Evolutionary conservation across 2,113 vertebrate species (phyloP), one percentile per base, ranked within the genome.

Genomic region (Erythrolamprus reginae): DNA sequence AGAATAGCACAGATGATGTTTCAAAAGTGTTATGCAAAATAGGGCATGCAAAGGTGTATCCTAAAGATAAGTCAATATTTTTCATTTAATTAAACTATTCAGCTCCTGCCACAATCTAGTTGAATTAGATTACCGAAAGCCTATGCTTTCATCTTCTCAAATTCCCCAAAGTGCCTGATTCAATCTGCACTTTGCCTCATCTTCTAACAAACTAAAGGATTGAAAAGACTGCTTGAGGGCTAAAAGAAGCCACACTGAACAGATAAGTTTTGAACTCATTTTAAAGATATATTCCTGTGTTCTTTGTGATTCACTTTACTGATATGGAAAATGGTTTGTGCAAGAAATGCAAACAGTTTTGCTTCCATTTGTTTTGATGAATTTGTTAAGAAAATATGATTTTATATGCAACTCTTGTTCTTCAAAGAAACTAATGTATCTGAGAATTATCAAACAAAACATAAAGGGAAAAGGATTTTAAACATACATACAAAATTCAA

Each of bases 161-260:
- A 83, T 38, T 82, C 51, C 21, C 61, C 89, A 47, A 21, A 24
- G 19, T 88, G 55, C n/a, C 7, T 89, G 48, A 85, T 91, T 84
- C 94, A 93, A 93, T 94, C 26, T 83, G 10, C 77, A 26, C 50
- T 48, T 93, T 94, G 45, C 50, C 93, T 94, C 77, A 87, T 3
- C 33, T 55, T 84, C 26, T 47, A 94, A 90, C 0, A 91, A 10
- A n/a, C 51, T 92, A 92, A 3, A 94, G 5, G 3, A 82, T 84
- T 90, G 84, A 4, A 0, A 87, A 56, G 77, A 90, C 70, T 90
- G 82, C 42, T 28, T 0, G 23, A 90, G 52, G 82, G 88, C 82
- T 88, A 88, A 82, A 90, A 85, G 93, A 91, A 6, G 10, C 10
- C 28, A 94, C 17, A 48, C 10, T 88, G 10, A 88, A 87, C 17